Conservation (phyloP, 2,113 vertebrate genomes). For the Parotia lawesii region DNA sequence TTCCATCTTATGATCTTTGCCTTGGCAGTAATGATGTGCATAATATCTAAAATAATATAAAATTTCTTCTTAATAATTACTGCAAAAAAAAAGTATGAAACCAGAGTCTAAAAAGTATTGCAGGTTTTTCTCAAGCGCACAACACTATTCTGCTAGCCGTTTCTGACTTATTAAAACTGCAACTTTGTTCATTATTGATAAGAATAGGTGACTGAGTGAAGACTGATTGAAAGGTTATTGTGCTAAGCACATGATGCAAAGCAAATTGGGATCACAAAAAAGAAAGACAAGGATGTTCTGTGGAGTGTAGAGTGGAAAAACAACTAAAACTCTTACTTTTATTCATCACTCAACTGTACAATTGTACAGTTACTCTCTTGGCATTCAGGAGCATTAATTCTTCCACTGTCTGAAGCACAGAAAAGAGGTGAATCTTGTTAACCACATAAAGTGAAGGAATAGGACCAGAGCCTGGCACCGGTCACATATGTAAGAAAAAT, state of each 20-base stretch:
- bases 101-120: not conserved
- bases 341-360: not conserved
- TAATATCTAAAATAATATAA: not conserved
- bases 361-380: not conserved
- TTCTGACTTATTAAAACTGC: not conserved
- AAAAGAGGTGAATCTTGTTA: accelerated
- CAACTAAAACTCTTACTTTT: not conserved
- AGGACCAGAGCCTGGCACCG: not conserved
- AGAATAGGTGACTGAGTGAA: not conserved
- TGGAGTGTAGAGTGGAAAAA: not conserved
- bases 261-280: not conserved
- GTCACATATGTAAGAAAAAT: not conserved
- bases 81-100: not conserved
- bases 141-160: accelerated
- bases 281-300: not conserved
- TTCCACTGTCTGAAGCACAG: not conserved
- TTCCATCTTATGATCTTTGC: not conserved
- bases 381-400: not conserved
- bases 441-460: accelerated
- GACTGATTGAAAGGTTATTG: not conserved
- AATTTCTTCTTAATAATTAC: not conserved
- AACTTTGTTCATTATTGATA: not conserved
- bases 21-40: accelerated
- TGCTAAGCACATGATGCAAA: not conserved
- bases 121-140: not conserved